Conservation (phyloP, 2,888 invertebrate species). For the Leucophenga maculata region DNA sequence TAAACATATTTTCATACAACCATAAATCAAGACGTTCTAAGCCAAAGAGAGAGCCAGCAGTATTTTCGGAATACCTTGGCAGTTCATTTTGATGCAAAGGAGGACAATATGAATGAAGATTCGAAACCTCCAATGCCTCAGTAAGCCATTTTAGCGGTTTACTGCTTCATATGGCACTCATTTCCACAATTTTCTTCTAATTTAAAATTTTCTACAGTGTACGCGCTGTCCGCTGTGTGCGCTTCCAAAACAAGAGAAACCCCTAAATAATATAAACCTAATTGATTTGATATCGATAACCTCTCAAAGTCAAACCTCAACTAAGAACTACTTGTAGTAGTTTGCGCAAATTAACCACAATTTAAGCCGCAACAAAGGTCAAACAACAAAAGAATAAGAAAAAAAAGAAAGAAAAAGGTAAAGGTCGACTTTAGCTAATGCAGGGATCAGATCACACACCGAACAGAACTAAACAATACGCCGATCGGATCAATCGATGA, state of each 20-base stretch:
- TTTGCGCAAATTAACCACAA: constrained; percentile 8
- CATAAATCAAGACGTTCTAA: no score
- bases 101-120: no score
- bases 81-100: no score
- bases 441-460: not conserved
- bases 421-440: not conserved
- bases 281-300: constrained; percentile 62
- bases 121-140: no score
- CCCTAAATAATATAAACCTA: constrained; percentile 34
- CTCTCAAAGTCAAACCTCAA: not conserved
- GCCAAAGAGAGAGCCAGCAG: no score
- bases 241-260: constrained; percentile 55
- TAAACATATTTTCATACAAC: no score
- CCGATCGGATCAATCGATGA: not conserved
- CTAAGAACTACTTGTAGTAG: not conserved
- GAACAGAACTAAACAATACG: not conserved
- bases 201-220: no score
- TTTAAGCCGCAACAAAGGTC: constrained; percentile 16
- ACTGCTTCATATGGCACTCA: no score
- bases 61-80: no score
- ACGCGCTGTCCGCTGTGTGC: no score
- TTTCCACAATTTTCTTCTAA: no score
- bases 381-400: not conserved
- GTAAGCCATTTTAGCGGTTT: no score
- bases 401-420: constrained; percentile 6